phyloP scores from a whole-genome alignment of 2,797 vertebrate species.

The Hapalemur alaotrensis region DNA sequence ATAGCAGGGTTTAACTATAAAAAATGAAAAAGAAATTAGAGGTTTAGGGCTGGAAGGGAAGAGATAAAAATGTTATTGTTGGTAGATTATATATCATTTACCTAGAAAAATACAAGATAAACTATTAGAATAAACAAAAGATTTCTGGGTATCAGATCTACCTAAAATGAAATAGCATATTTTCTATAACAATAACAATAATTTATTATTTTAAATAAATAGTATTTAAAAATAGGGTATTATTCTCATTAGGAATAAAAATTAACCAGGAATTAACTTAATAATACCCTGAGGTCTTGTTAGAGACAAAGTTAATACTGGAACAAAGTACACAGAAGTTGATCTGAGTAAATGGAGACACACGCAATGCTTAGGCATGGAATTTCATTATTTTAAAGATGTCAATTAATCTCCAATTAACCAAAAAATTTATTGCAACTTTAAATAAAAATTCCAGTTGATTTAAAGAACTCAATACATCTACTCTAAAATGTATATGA shows the following conservation, averaged over 20 bases:
- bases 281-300: background rate
- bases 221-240: background rate
- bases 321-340: background rate
- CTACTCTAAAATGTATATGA: background rate
- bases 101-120: background rate
- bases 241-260: conserved; percentile 5
- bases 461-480: background rate
- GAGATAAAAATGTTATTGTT: background rate
- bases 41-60: background rate
- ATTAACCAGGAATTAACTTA: background rate
- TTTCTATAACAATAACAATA: background rate
- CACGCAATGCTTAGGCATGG: background rate
- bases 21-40: background rate
- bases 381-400: background rate
- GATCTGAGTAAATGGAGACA: background rate
- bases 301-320: background rate
- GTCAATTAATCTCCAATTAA: background rate
- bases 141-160: background rate
- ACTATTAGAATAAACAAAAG: background rate
- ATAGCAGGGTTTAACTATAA: background rate
- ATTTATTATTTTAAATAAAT: background rate
- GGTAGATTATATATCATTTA: background rate
- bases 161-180: background rate
- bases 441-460: background rate
- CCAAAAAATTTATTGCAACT: background rate